A percentile compares a stretch with the other conserved stretches of the same genome.
These are phyloP conservation scores for Platynereis dumerilii DNA, from an alignment of 2,888 invertebrate genomes.

Conservation along the genomic window DNA sequence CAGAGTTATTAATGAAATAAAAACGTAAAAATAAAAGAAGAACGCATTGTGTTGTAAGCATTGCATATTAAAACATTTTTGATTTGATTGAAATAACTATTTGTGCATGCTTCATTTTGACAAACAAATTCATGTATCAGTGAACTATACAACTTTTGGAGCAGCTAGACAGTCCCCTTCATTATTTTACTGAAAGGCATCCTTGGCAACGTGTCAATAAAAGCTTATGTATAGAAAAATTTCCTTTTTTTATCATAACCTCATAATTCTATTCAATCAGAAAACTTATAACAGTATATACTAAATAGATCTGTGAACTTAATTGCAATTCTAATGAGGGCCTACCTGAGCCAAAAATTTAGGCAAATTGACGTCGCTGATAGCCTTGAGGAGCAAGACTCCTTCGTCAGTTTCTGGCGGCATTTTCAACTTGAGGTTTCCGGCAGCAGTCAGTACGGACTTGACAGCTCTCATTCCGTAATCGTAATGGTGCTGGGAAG, in stretches of 20 bases:
- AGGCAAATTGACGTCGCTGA: conserved; percentile 64
- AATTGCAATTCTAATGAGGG: too few relatives aligned
- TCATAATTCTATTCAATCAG: too few relatives aligned
- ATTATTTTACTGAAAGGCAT: too few relatives aligned
- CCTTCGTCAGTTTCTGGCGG: conserved; percentile 58
- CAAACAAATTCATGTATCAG: too few relatives aligned
- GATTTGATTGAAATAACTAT: background rate
- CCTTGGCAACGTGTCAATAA: too few relatives aligned
- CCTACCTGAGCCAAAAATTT: conserved; percentile 63
- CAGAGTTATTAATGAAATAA: conserved; percentile 57
- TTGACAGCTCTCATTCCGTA: conserved; percentile 67
- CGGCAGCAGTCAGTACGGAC: conserved; percentile 64
- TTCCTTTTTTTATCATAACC: too few relatives aligned
- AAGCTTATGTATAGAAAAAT: too few relatives aligned
- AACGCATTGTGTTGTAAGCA: background rate
- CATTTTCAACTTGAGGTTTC: conserved; percentile 63
- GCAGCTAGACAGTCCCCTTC: too few relatives aligned
- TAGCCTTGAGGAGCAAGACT: conserved; percentile 63
- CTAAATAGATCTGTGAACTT: too few relatives aligned
- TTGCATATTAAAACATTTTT: background rate
- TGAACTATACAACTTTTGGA: too few relatives aligned
- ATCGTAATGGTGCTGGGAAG: conserved; percentile 65
- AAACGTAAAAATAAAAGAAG: background rate
- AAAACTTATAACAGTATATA: too few relatives aligned
- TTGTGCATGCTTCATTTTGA: too few relatives aligned